Conservation (phyloP, 1,140 invertebrate genomes). For the Popillia japonica region DNA sequence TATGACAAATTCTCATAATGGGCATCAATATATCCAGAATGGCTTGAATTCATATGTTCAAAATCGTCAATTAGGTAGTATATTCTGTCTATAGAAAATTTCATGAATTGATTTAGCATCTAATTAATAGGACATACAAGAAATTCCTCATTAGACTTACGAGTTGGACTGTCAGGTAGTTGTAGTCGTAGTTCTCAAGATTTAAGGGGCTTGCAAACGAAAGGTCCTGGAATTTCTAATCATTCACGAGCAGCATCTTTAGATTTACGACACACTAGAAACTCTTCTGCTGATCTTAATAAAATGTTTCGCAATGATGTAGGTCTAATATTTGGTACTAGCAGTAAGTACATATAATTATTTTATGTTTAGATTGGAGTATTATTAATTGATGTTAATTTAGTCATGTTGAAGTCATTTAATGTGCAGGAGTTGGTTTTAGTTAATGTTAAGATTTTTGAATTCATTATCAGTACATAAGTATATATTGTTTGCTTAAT, state of each 20-base stretch:
- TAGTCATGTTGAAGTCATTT: no score
- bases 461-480: no score
- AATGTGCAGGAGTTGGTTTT: no score
- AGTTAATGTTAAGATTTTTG: no score
- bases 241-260: slow-evolving; percentile 86
- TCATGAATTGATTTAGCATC: not conserved
- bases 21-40: slow-evolving; percentile 37
- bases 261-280: slow-evolving; percentile 80
- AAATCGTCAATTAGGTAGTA: slow-evolving; percentile 41
- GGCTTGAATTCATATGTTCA: slow-evolving; percentile 40
- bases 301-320: slow-evolving; percentile 78
- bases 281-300: slow-evolving; percentile 80
- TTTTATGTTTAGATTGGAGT: no score
- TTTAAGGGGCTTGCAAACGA: slow-evolving; percentile 67
- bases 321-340: slow-evolving; percentile 71
- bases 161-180: slow-evolving; percentile 61
- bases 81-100: not conserved
- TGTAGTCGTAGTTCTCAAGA: slow-evolving; percentile 61
- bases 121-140: slow-evolving; percentile 55
- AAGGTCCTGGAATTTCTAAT: slow-evolving; percentile 65
- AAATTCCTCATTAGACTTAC: slow-evolving; percentile 81
- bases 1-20: slow-evolving; percentile 37
- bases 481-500: no score
- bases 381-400: no score
- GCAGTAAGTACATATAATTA: slow-evolving; percentile 60